Evolutionary conservation across 2,888 invertebrate species (phyloP).

Genomic region (Himalopsyche japonica): DNA sequence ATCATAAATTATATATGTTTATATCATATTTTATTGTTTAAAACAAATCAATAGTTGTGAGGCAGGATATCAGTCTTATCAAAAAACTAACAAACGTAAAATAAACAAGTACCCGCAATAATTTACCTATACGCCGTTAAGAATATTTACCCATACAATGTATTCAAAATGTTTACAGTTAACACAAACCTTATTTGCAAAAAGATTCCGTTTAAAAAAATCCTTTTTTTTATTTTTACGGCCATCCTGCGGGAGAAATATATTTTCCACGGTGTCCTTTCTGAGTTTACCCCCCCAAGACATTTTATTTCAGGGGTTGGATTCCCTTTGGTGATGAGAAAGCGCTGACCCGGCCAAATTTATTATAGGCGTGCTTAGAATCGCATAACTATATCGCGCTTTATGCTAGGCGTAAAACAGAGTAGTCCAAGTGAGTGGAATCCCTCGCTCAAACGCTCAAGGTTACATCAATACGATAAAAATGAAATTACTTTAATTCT

Average conservation of each 20-base stretch:
- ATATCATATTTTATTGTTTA: too few species aligned
- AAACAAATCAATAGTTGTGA: too few species aligned
- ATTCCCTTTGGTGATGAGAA: constrained; percentile 14
- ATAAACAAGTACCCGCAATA: too few species aligned
- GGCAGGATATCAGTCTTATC: too few species aligned
- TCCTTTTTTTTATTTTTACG: constrained; percentile 4
- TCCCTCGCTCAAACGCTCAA: background rate
- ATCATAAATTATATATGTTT: too few species aligned
- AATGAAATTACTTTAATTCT: background rate
- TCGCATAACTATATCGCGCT: constrained; percentile 36
- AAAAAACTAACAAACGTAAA: too few species aligned
- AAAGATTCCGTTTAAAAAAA: background rate
- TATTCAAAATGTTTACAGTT: background rate
- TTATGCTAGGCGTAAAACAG: constrained; percentile 34
- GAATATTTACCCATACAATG: too few species aligned
- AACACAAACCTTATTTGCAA: background rate
- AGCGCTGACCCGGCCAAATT: constrained; percentile 16
- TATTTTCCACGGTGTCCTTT: constrained; percentile 13
- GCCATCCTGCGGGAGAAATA: constrained; percentile 30
- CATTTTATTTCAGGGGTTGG: constrained; percentile 6
- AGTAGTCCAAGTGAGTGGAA: background rate
- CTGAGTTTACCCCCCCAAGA: constrained; percentile 14
- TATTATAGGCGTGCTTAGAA: constrained; percentile 32
- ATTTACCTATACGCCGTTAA: too few species aligned
- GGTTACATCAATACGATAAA: background rate